Evolutionary conservation across 2,888 invertebrate genomes (phyloP).

Genomic region (Ryuthela nishihirai): DNA sequence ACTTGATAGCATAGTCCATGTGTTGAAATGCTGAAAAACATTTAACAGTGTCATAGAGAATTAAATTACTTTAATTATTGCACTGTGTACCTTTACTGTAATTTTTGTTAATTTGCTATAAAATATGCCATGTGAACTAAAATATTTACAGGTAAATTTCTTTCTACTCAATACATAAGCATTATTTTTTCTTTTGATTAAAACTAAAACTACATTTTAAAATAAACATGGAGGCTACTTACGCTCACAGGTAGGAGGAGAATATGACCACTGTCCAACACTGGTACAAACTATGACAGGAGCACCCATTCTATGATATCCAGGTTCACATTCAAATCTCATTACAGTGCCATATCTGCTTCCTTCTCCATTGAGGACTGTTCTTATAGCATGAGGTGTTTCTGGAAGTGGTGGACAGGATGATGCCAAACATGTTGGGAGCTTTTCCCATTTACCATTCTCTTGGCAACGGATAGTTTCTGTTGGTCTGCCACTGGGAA

Average conservation of each 20-base stretch:
- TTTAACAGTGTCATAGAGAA: too few species aligned
- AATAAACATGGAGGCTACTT: too few species aligned
- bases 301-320: slow-evolving; percentile 74
- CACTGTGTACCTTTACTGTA: too few species aligned
- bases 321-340: slow-evolving; percentile 85
- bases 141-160: too few species aligned
- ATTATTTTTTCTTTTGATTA: too few species aligned
- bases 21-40: too few species aligned
- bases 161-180: too few species aligned
- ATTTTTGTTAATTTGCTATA: too few species aligned
- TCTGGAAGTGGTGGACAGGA: slow-evolving; percentile 84
- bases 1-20: too few species aligned
- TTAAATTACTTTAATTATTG: too few species aligned
- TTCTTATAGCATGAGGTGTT: slow-evolving; percentile 80
- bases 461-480: slow-evolving; percentile 84
- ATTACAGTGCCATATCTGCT: slow-evolving; percentile 91
- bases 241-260: slow-evolving; percentile 80
- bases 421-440: slow-evolving; percentile 86
- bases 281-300: slow-evolving; percentile 94
- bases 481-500: slow-evolving; percentile 78
- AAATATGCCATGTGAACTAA: too few species aligned
- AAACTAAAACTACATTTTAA: too few species aligned
- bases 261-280: slow-evolving; percentile 91
- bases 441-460: slow-evolving; percentile 87
- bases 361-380: slow-evolving; percentile 82